Conservation (phyloP, 2,113 vertebrate species). For the Monarcha castaneiventris region DNA sequence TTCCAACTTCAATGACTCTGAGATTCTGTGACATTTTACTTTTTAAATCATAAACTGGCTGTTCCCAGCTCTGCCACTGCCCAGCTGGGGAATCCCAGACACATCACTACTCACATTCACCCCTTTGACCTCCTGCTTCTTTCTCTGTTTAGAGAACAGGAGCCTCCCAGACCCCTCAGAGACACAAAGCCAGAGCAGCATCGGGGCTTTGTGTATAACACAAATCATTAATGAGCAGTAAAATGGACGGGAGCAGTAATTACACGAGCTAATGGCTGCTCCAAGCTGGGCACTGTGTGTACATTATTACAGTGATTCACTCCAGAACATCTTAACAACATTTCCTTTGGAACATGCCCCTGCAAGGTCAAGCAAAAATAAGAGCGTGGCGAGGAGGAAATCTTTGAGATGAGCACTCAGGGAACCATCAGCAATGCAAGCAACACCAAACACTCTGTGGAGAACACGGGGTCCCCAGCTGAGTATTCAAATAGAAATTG, state of each 20-base stretch:
- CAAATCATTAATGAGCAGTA: constrained; percentile 8
- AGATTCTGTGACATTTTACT: background rate
- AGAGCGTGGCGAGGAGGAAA: background rate
- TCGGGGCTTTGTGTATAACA: background rate
- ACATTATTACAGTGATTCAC: background rate
- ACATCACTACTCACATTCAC: rapidly evolving
- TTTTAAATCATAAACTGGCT: background rate
- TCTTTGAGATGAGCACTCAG: background rate
- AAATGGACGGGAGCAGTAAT: constrained; percentile 22
- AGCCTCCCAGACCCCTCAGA: background rate
- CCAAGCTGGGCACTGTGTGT: background rate
- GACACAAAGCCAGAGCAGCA: background rate
- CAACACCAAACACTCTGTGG: background rate
- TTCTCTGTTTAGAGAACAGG: background rate
- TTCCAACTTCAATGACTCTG: rapidly evolving
- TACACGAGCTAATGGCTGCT: background rate
- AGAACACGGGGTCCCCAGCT: background rate
- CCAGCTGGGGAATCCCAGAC: background rate
- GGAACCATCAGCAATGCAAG: background rate
- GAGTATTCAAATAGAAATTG: background rate
- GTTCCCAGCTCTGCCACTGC: background rate
- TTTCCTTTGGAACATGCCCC: background rate
- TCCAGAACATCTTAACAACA: background rate
- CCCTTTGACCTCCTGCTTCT: background rate
- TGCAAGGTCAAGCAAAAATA: constrained; percentile 33